Evolutionary conservation across 2,888 invertebrate genomes (phyloP).

Genomic region (Dimorphilus gyrociliatus): DNA sequence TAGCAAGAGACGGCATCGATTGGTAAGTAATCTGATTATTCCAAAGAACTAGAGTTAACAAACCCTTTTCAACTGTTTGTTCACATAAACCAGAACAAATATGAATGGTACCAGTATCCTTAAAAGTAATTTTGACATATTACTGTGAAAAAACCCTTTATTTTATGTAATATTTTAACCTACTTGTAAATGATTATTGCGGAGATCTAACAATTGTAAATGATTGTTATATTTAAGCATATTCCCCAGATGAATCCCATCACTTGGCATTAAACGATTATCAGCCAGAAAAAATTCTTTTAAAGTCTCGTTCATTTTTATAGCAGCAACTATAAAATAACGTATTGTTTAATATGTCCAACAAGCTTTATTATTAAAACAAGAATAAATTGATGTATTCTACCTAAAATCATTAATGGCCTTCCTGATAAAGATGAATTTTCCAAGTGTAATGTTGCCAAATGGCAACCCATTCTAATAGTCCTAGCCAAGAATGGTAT

Average conservation of each 20-base stretch:
- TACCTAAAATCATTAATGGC: constrained; percentile 57
- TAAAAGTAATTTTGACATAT: constrained; percentile 20
- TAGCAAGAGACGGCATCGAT: constrained; percentile 49
- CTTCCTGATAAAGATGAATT: constrained; percentile 57
- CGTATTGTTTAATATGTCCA: background rate
- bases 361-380: too few species aligned
- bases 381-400: too few species aligned
- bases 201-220: constrained; percentile 62
- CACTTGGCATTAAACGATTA: constrained; percentile 54
- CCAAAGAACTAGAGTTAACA: constrained; percentile 59
- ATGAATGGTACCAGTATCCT: constrained; percentile 56
- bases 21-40: constrained; percentile 65
- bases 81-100: constrained; percentile 57
- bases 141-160: background rate
- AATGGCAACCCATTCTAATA: constrained; percentile 51
- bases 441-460: constrained; percentile 60
- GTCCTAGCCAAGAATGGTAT: constrained; percentile 57
- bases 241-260: constrained; percentile 60
- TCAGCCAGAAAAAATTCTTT: constrained; percentile 68
- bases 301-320: constrained; percentile 57
- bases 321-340: constrained; percentile 49
- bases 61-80: constrained; percentile 42
- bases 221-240: constrained; percentile 56
- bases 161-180: constrained; percentile 1
- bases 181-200: constrained; percentile 43